Percentiles rank a stretch among this genome's conserved stretches.
These are phyloP conservation scores for Coryphaenoides rupestris DNA, from an alignment of 2,113 vertebrate genomes.

Conservation along the genomic window DNA sequence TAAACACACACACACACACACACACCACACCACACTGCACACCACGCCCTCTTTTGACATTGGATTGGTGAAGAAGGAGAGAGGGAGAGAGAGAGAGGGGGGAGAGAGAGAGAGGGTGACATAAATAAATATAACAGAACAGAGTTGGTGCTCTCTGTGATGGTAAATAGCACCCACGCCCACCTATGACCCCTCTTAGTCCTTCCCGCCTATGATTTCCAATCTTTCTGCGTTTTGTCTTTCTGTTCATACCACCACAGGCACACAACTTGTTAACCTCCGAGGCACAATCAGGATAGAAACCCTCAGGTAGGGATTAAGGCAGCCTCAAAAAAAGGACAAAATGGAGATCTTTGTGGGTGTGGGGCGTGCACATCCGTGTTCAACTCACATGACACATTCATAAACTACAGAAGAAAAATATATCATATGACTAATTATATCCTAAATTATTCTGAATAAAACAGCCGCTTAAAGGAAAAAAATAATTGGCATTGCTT, in stretches of 20 bases:
- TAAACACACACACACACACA: too few species aligned
- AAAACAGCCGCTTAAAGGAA: constrained; percentile 25
- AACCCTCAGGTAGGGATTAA: constrained; percentile 5
- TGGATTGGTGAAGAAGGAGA: constrained; percentile 23
- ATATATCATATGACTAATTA: constrained; percentile 31
- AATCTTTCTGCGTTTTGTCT: background rate
- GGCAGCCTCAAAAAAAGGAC: background rate
- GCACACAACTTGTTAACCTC: constrained; percentile 11
- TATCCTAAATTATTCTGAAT: constrained; percentile 41
- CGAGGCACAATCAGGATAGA: constrained; percentile 24
- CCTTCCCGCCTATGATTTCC: constrained; percentile 13
- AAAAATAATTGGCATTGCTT: constrained; percentile 35
- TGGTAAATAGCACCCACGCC: constrained; percentile 16
- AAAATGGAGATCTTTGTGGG: constrained; percentile 7
- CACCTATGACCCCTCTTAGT: constrained; percentile 17
- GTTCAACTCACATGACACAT: constrained; percentile 32
- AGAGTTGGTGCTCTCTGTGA: constrained; percentile 18
- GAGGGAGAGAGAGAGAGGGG: constrained; percentile 4
- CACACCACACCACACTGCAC: constrained; percentile 41
- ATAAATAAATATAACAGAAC: constrained; percentile 27
- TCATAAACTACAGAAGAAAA: constrained; percentile 24
- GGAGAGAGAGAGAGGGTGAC: background rate
- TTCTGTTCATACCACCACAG: constrained; percentile 10
- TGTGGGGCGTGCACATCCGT: constrained; percentile 1
- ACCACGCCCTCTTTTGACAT: constrained; percentile 36